Conservation (phyloP, 2,888 invertebrate genomes). For the Linyphia triangularis region DNA sequence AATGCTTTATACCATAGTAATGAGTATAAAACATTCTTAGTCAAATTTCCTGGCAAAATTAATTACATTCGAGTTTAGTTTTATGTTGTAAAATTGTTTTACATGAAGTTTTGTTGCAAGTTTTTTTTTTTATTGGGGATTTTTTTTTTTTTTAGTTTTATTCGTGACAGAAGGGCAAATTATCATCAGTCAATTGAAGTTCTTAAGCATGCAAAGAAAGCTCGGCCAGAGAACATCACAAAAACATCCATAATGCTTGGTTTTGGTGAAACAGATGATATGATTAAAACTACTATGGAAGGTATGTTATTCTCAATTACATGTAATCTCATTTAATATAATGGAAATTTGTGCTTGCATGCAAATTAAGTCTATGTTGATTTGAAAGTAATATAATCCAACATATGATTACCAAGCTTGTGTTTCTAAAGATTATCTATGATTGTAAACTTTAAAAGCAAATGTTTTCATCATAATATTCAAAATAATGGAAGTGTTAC, state of each 20-base stretch:
- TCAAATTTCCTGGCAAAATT: no score
- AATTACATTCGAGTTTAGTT: no score
- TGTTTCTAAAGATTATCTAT: neutral
- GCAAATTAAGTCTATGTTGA: no score
- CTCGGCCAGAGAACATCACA: slow-evolving; percentile 91
- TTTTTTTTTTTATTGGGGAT: no score
- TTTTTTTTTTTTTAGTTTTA: slow-evolving; percentile 83
- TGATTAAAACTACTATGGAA: slow-evolving; percentile 91
- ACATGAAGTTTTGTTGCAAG: no score
- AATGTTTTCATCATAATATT: no score
- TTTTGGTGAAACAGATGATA: slow-evolving; percentile 91
- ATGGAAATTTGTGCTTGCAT: no score
- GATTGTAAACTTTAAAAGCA: no score
- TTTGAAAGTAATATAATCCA: neutral
- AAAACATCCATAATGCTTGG: slow-evolving; percentile 99
- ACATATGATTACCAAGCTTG: neutral
- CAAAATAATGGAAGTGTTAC: no score
- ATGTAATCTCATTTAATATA: neutral
- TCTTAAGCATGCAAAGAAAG: slow-evolving; percentile 88
- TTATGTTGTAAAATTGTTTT: no score
- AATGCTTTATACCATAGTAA: no score
- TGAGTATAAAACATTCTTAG: no score
- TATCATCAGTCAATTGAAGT: slow-evolving; percentile 93
- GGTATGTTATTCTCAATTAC: slow-evolving; percentile 80
- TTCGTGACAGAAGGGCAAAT: slow-evolving; percentile 94